Evolutionary conservation across 2,888 invertebrate species (phyloP).

Genomic region (Amaurobius ferox): DNA sequence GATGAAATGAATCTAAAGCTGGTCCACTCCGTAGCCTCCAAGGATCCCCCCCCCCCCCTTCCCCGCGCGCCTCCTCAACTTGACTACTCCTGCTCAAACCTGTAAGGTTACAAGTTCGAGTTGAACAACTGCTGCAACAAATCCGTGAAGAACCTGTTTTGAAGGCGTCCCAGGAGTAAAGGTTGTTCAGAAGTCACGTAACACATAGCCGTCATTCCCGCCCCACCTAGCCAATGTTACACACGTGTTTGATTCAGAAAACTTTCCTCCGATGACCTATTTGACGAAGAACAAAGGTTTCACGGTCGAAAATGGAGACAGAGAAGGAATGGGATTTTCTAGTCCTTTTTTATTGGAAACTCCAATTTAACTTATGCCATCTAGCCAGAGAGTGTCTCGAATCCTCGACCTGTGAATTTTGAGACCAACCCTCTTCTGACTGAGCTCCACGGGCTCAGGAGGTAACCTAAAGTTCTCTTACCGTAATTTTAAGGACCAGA

Average conservation of each 20-base stretch:
- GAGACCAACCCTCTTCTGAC: too few relatives aligned
- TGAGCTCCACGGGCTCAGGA: too few relatives aligned
- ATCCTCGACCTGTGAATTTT: too few relatives aligned
- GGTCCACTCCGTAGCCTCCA: too few relatives aligned
- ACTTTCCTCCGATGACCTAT: not conserved
- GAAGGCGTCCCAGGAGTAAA: constrained; percentile 13
- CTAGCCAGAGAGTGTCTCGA: too few relatives aligned
- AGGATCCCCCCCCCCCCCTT: constrained; percentile 2
- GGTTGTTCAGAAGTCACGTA: constrained; percentile 4
- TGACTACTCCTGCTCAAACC: not conserved
- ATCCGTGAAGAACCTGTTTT: constrained; percentile 23
- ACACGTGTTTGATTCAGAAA: constrained; percentile 18
- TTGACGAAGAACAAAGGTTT: not conserved
- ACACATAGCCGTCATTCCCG: not conserved
- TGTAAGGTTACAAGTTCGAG: constrained; percentile 26
- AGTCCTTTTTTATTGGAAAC: too few relatives aligned
- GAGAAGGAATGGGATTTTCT: too few relatives aligned
- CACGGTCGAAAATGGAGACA: not conserved
- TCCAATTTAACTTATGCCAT: too few relatives aligned
- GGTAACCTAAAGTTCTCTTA: too few relatives aligned
- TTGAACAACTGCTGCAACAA: constrained; percentile 31
- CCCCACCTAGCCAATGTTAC: not conserved
- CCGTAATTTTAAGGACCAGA: too few relatives aligned
- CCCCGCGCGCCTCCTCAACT: not conserved
- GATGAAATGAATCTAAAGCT: constrained; percentile 4